phyloP scores from a whole-genome alignment of 2,113 vertebrate genomes.

The Oryzias javanicus region DNA sequence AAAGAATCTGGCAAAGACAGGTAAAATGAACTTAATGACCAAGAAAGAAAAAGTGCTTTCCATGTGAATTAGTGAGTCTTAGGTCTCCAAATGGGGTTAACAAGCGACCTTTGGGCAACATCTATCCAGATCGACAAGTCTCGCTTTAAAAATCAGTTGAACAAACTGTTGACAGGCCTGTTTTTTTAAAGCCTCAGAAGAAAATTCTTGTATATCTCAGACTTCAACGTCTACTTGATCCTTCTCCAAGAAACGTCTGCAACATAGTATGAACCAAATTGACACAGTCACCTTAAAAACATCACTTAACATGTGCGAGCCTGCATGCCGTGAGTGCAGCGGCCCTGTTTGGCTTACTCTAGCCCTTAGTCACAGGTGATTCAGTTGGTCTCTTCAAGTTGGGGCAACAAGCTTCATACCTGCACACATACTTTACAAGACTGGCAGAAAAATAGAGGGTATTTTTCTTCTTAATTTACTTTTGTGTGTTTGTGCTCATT shows the following conservation, averaged over 20 bases:
- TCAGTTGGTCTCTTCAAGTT: conserved; percentile 64
- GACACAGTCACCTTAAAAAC: background rate
- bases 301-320: conserved; percentile 32
- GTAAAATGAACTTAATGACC: no score
- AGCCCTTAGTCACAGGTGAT: conserved; percentile 68
- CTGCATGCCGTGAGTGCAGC: conserved; percentile 55
- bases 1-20: no score
- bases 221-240: no score
- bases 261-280: background rate
- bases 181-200: no score
- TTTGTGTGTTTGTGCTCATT: conserved; percentile 2
- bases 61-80: no score
- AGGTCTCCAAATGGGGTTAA: no score
- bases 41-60: no score
- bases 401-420: conserved; percentile 56
- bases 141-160: no score
- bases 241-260: background rate
- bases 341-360: conserved; percentile 31
- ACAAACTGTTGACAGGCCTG: no score
- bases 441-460: conserved; percentile 17
- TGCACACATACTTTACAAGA: conserved; percentile 16
- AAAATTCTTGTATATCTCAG: no score
- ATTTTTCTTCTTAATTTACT: conserved; percentile 12
- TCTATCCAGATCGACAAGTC: no score
- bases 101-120: no score